These are phyloP conservation scores for Nymphalis polychloros DNA, from an alignment of 2,888 invertebrate species.

Conservation along the genomic window DNA sequence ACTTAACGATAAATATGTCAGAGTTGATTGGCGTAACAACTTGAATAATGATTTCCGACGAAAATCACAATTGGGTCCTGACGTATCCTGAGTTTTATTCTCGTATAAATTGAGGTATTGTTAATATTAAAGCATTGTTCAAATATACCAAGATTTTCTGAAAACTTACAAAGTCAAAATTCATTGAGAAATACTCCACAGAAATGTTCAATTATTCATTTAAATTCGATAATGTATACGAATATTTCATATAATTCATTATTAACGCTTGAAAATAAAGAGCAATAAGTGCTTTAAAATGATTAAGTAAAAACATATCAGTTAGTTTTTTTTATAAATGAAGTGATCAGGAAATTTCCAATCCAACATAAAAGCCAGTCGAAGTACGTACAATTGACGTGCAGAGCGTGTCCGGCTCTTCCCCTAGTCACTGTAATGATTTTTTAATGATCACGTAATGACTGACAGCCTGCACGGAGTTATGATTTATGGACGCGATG, in stretches of 20 bases:
- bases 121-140: neutral
- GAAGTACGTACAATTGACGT: constrained; percentile 7
- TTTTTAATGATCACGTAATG: constrained; percentile 77
- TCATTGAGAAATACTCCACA: neutral
- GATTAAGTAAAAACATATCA: neutral
- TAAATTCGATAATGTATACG: neutral
- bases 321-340: neutral
- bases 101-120: neutral
- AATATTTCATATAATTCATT: neutral
- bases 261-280: neutral
- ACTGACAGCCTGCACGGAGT: constrained; percentile 61
- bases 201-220: neutral
- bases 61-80: constrained; percentile 54
- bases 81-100: constrained; percentile 29
- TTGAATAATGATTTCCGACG: constrained; percentile 73
- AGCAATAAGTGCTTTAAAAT: neutral
- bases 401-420: constrained; percentile 13
- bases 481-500: constrained; percentile 68
- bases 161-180: neutral
- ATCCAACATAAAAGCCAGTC: constrained; percentile 5
- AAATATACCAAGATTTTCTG: neutral
- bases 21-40: constrained; percentile 63
- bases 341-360: constrained; percentile 1
- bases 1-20: constrained; percentile 69
- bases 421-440: constrained; percentile 58